A percentile compares a stretch with the other conserved stretches of the same genome.
Conservation (phyloP, 1,140 invertebrate genomes). For the Mercenaria mercenaria region DNA sequence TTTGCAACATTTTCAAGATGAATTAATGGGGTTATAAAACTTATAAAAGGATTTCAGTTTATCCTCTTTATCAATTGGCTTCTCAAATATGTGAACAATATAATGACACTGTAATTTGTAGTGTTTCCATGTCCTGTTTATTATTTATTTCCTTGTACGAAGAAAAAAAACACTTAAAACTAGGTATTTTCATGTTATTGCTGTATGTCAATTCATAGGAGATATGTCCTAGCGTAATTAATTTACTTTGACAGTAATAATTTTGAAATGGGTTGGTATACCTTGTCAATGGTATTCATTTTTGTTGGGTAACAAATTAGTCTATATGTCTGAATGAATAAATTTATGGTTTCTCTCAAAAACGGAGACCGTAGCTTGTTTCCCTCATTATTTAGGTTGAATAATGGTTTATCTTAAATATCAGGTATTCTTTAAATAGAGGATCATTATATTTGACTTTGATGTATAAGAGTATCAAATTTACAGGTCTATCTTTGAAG, state of each 20-base stretch:
- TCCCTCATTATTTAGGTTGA: not conserved
- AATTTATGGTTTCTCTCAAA: conserved; percentile 36
- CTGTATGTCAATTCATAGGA: not conserved
- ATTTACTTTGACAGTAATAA: conserved; percentile 26
- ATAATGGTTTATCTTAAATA: conserved; percentile 14
- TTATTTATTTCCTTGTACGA: conserved; percentile 7
- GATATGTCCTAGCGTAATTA: not conserved
- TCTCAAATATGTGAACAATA: not conserved
- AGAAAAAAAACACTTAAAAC: not conserved
- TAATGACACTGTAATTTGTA: conserved; percentile 1
- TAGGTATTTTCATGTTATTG: not conserved
- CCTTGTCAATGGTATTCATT: conserved; percentile 2
- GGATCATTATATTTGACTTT: not conserved
- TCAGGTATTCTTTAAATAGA: not conserved
- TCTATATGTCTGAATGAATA: conserved; percentile 25
- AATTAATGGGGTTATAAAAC: not conserved
- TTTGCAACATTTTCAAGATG: too few species aligned
- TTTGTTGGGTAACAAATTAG: conserved; percentile 24
- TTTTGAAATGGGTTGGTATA: conserved; percentile 9
- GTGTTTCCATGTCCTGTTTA: not conserved
- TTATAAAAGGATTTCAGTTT: not conserved
- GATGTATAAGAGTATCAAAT: conserved; percentile 11
- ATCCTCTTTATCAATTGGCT: not conserved
- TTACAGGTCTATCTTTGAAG: not conserved
- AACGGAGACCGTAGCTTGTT: not conserved